A percentile compares a stretch with the other conserved stretches of the same genome.
Conservation (phyloP, 1,140 invertebrate genomes). For the Mya arenaria region DNA sequence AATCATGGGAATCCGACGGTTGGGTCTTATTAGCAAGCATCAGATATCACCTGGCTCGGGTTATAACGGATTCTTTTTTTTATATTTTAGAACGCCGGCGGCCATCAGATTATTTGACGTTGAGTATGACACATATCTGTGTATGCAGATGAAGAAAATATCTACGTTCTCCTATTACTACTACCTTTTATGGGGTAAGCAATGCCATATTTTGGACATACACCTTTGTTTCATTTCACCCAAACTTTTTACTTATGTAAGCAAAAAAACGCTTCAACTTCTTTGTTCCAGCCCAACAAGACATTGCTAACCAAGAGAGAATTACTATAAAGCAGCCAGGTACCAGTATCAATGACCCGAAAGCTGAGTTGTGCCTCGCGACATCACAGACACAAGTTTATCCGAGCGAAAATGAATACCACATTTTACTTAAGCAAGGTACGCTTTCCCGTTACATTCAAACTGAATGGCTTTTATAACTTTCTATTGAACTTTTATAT, state of each 20-base stretch:
- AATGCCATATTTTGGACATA: too few species aligned
- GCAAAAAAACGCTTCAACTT: too few species aligned
- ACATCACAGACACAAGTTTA: neutral
- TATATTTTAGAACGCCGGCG: neutral
- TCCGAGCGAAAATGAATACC: slow-evolving; percentile 27
- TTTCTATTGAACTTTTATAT: too few species aligned
- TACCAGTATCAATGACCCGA: slow-evolving; percentile 9
- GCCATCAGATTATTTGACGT: neutral
- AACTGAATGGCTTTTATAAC: too few species aligned
- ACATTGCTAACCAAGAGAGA: neutral
- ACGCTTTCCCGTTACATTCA: too few species aligned
- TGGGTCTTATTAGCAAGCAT: neutral
- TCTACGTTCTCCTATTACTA: slow-evolving; percentile 14
- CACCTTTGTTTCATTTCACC: too few species aligned
- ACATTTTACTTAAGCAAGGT: slow-evolving; percentile 39
- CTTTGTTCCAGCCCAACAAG: too few species aligned
- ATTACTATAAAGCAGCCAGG: neutral
- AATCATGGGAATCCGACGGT: too few species aligned
- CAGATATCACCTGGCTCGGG: neutral
- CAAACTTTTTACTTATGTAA: too few species aligned
- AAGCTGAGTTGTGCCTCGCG: slow-evolving; percentile 15
- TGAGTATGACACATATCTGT: neutral
- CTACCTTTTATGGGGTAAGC: slow-evolving; percentile 21
- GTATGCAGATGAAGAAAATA: slow-evolving; percentile 27
- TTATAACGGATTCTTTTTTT: neutral